phyloP scores from a whole-genome alignment of 2,113 vertebrate genomes.

The Poeciliopsis retropinna region DNA sequence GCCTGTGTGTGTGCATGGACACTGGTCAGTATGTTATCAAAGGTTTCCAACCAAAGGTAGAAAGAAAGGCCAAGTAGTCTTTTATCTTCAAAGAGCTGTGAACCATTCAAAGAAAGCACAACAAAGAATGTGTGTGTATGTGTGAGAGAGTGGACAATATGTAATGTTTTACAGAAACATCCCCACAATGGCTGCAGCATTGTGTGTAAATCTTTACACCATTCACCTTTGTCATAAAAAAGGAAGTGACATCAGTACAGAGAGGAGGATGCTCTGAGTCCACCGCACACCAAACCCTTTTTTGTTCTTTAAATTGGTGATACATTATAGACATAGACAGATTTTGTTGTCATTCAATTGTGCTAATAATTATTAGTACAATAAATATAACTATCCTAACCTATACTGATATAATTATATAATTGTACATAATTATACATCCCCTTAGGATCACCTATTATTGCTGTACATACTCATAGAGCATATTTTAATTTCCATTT shows the following conservation, averaged over 20 bases:
- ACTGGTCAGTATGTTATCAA: conserved; percentile 64
- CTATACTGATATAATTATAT: too few species aligned
- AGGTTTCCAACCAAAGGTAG: conserved; percentile 62
- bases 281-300: not conserved
- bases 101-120: conserved; percentile 55
- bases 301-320: not conserved
- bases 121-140: conserved; percentile 43
- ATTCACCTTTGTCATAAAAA: not conserved
- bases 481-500: not conserved
- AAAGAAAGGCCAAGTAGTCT: conserved; percentile 67
- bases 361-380: too few species aligned
- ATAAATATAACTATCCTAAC: too few species aligned
- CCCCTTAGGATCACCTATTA: too few species aligned
- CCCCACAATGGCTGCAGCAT: conserved; percentile 21
- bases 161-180: conserved; percentile 29
- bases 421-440: too few species aligned
- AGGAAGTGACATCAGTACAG: not conserved
- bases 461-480: not conserved
- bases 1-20: conserved; percentile 7
- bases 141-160: conserved; percentile 22
- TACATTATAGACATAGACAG: too few species aligned
- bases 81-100: conserved; percentile 77
- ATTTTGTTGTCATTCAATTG: too few species aligned
- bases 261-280: not conserved
- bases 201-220: not conserved